These are phyloP conservation scores for Brachyptera risi DNA, from an alignment of 2,888 invertebrate species.

Conservation along the genomic window DNA sequence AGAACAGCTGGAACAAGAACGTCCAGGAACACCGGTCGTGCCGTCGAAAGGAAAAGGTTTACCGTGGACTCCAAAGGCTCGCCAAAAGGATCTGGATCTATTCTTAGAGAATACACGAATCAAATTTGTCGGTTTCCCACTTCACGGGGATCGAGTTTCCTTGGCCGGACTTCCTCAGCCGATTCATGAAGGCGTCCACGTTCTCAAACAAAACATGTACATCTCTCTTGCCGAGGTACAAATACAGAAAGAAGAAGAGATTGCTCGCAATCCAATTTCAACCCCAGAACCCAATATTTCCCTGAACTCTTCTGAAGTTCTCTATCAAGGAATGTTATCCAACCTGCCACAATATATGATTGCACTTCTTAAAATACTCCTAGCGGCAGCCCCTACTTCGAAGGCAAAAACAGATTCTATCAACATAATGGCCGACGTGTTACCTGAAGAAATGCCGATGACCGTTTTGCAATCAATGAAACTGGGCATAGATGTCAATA, in stretches of 20 bases:
- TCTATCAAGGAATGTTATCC: constrained; percentile 88
- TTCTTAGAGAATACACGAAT: constrained; percentile 87
- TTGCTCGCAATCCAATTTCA: constrained; percentile 86
- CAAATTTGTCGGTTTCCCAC: constrained; percentile 94
- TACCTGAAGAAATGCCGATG: constrained; percentile 97
- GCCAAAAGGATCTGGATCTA: constrained; percentile 87
- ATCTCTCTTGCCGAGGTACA: constrained; percentile 90
- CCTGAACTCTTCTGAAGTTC: constrained; percentile 78
- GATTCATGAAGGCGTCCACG: constrained; percentile 92
- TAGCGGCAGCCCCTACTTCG: constrained; percentile 99
- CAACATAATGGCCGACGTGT: constrained; percentile 95
- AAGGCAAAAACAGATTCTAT: constrained; percentile 97
- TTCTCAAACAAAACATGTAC: constrained; percentile 89
- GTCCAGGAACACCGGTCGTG: constrained; percentile 48
- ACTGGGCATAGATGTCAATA: constrained; percentile 93
- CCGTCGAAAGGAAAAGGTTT: constrained; percentile 53
- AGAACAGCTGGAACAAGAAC: constrained; percentile 28
- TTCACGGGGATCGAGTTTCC: constrained; percentile 76
- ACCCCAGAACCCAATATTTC: constrained; percentile 74
- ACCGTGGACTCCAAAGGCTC: constrained; percentile 95
- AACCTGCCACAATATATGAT: constrained; percentile 98
- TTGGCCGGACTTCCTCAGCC: constrained; percentile 94
- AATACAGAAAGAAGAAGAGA: constrained; percentile 85
- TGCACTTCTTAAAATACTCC: constrained; percentile 88
- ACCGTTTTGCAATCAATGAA: constrained; percentile 93